phyloP scores from a whole-genome alignment of 2,888 invertebrate genomes.

The Uropetala carovei region DNA sequence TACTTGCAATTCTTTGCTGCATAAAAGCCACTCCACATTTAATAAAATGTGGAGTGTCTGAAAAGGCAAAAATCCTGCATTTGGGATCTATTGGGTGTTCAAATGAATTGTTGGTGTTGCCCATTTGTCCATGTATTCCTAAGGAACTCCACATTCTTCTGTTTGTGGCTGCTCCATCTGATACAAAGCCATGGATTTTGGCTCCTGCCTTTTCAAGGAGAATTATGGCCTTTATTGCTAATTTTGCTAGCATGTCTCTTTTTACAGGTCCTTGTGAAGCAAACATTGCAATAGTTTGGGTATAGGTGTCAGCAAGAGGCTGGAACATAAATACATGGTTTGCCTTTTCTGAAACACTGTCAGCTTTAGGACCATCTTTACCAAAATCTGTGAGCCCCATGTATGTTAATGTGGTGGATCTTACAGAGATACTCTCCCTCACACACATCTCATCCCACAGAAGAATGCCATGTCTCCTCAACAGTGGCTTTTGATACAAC shows the following conservation, averaged over 20 bases:
- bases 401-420: neutral
- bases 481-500: neutral
- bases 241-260: slow-evolving; percentile 44
- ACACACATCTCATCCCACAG: slow-evolving; percentile 36
- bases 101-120: slow-evolving; percentile 4
- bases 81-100: neutral
- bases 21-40: neutral
- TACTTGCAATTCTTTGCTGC: neutral
- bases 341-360: neutral
- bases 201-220: slow-evolving; percentile 67
- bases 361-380: neutral
- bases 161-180: slow-evolving; percentile 46
- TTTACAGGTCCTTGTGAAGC: neutral
- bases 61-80: slow-evolving; percentile 17
- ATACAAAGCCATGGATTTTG: slow-evolving; percentile 68
- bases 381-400: slow-evolving; percentile 20
- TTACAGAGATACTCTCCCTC: neutral
- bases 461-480: slow-evolving; percentile 6
- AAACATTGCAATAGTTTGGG: slow-evolving; percentile 67
- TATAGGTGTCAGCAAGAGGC: slow-evolving; percentile 67
- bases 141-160: slow-evolving; percentile 3
- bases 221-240: slow-evolving; percentile 65
- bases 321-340: slow-evolving; percentile 68
- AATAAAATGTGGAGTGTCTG: slow-evolving; percentile 21
- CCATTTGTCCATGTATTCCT: slow-evolving; percentile 14